Evolutionary conservation across 92 coral and sea anemone genomes (phyloP), one percentile per base, ranked within the genome.

Genomic region (Hydrozoanthus gracilis): DNA sequence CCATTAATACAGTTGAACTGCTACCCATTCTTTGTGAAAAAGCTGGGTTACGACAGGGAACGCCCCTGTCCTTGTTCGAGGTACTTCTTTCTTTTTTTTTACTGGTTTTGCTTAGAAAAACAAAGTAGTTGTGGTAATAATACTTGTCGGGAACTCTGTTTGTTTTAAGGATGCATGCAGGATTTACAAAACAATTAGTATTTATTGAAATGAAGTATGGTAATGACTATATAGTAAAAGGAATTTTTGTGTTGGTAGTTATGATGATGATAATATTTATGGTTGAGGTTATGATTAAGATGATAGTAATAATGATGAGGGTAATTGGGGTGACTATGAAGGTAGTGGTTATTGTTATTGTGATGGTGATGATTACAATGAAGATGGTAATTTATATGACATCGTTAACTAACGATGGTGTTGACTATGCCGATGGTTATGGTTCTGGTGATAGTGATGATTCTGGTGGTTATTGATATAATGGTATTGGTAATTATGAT

Each of bases 1-100:
- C n/a, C 7, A 46, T 16, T 71, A 7, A 64, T 16, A 44, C 66
- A 96, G 99, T 90, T 77, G 96, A 92, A 16, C 77, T 96, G n/a
- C 15, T 92, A 51, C 99, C 99, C 4, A 60, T 67, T 85, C 83
- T 96, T 61, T 92, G 98, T 87, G 98, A 96, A 67, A 86, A 89
- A 90, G 99, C 98, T 64, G 98, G 98, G 7, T 79, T 96, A 17
- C 97, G 97, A 44, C 88, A 90, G 51, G 97, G 88, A 74, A 96
- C 99, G 1, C 97, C 98, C 39, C 69, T 95, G 3, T 65, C 75
- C 60, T 60, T 96, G 79, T 96, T 93, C 89, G 99, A 96, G 98
- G 99, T 96, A 14, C 17, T 20, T 58, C 51, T 67, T 15, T 10
- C 61, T 60, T 49, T 11, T 35, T 73, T 12, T 64, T 6, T n/a